phyloP scores from a whole-genome alignment of 2,797 vertebrate species.

The Aulostomus chinensis region DNA sequence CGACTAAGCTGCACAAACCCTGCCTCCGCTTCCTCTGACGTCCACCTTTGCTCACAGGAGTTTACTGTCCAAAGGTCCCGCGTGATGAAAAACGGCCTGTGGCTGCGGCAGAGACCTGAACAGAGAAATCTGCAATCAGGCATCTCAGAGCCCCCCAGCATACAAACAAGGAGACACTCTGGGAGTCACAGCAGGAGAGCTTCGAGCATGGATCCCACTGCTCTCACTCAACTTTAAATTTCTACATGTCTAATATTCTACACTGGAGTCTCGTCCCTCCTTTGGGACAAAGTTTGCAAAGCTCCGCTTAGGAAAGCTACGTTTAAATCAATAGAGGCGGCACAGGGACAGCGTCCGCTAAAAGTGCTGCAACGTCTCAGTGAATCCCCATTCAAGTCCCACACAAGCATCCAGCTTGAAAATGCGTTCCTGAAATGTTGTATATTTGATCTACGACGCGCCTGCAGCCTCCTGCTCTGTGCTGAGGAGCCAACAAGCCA shows the following conservation, averaged over 20 bases:
- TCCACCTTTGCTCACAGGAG: slow-evolving; percentile 69
- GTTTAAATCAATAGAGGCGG: no score
- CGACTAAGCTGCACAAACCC: slow-evolving; percentile 8
- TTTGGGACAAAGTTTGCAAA: no score
- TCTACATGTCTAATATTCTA: no score
- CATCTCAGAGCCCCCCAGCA: not conserved
- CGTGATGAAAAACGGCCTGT: not conserved
- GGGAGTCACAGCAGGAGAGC: not conserved
- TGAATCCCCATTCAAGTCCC: not conserved
- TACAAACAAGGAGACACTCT: not conserved
- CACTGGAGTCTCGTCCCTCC: no score
- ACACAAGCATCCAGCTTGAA: not conserved
- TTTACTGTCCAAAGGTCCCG: slow-evolving; percentile 51
- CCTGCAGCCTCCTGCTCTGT: no score
- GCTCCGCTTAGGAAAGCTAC: no score
- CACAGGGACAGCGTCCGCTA: no score
- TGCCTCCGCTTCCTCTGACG: slow-evolving; percentile 1
- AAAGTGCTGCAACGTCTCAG: not conserved
- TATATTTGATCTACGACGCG: no score
- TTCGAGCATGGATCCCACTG: no score
- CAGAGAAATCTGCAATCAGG: not conserved
- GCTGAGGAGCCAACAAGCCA: no score
- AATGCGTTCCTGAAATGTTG: no score
- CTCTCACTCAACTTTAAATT: no score
- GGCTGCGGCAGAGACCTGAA: slow-evolving; percentile 3